A percentile compares a stretch with the other conserved stretches of the same genome.
Evolutionary conservation across 1,140 invertebrate genomes (phyloP).

Genomic region (Oncopodura yosiiana): DNA sequence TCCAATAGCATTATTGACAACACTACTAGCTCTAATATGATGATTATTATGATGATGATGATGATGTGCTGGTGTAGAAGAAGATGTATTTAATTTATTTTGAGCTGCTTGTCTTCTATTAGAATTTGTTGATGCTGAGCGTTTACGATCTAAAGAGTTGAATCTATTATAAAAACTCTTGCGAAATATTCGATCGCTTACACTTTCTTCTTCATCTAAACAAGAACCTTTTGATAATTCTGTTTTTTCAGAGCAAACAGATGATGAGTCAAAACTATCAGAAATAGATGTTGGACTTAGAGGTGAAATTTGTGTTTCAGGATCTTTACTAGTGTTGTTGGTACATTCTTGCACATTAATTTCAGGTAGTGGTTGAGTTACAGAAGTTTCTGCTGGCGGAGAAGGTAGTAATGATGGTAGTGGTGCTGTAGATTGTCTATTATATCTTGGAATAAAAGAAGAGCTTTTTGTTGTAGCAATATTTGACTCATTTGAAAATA

Average conservation of each 20-base stretch:
- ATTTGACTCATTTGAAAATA: conserved; percentile 10
- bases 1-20: background rate
- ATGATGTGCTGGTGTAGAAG: background rate
- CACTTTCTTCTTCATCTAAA: conserved; percentile 54
- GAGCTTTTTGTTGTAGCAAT: background rate
- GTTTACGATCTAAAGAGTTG: conserved; percentile 43
- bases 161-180: conserved; percentile 81
- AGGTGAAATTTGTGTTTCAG: background rate
- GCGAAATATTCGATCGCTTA: conserved; percentile 71
- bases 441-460: conserved; percentile 9
- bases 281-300: conserved; percentile 23
- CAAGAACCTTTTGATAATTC: conserved; percentile 26
- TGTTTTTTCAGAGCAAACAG: conserved; percentile 52
- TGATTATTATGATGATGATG: background rate
- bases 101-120: too few species aligned
- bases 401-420: background rate
- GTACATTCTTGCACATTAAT: conserved; percentile 2
- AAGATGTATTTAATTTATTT: too few species aligned
- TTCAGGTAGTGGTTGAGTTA: conserved; percentile 2
- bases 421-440: conserved; percentile 3
- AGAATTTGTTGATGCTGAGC: conserved; percentile 9
- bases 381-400: background rate
- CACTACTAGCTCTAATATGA: background rate
- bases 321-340: background rate
- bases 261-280: conserved; percentile 56